phyloP scores from a whole-genome alignment of 2,797 vertebrate species.

The Lagocephalus sceleratus region DNA sequence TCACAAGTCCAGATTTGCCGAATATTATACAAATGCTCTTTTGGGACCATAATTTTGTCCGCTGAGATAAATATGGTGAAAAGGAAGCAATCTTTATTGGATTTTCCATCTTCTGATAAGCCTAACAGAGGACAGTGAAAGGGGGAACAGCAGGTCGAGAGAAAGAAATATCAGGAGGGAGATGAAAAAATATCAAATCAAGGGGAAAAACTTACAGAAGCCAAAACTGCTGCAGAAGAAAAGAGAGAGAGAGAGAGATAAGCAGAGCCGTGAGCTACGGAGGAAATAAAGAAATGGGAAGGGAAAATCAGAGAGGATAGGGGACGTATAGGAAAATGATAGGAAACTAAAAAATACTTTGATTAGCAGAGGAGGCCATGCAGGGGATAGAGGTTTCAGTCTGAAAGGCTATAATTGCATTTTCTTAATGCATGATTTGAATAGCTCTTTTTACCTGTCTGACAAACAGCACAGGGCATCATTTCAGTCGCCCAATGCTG shows the following conservation, averaged over 20 bases:
- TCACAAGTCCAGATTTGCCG: slow-evolving; percentile 61
- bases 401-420: slow-evolving; percentile 56
- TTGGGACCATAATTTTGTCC: slow-evolving; percentile 69
- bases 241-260: slow-evolving; percentile 43
- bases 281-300: slow-evolving; percentile 30
- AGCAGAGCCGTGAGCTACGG: slow-evolving; percentile 39
- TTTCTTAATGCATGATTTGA: slow-evolving; percentile 60
- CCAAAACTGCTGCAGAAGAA: slow-evolving; percentile 35
- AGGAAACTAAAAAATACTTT: slow-evolving; percentile 48
- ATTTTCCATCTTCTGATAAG: slow-evolving; percentile 75
- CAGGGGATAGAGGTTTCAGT: slow-evolving; percentile 52
- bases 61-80: slow-evolving; percentile 63
- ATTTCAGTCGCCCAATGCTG: too few relatives aligned
- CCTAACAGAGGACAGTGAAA: slow-evolving; percentile 27
- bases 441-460: slow-evolving; percentile 46
- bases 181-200: slow-evolving; percentile 23
- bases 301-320: slow-evolving; percentile 43
- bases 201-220: slow-evolving; percentile 10
- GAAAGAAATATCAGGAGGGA: slow-evolving; percentile 28
- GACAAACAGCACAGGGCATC: slow-evolving; percentile 10
- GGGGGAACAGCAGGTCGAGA: slow-evolving; percentile 24
- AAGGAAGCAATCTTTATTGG: slow-evolving; percentile 67
- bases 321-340: slow-evolving; percentile 11
- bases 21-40: slow-evolving; percentile 72
- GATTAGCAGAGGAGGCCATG: slow-evolving; percentile 60